These are phyloP conservation scores for Stigmatopora argus DNA, from an alignment of 2,113 vertebrate genomes.

Conservation along the genomic window DNA sequence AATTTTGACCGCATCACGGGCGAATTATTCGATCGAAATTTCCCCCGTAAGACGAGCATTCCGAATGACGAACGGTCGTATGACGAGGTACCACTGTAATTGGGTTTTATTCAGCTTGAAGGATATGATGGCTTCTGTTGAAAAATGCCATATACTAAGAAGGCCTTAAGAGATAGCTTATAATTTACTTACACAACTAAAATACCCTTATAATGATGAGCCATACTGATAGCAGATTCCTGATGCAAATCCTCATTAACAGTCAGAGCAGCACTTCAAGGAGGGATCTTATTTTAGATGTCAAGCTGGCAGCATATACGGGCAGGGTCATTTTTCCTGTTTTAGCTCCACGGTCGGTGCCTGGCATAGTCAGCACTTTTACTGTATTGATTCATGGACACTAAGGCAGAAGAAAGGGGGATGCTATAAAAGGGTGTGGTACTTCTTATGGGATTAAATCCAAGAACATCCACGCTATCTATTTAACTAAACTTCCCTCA, in stretches of 20 bases:
- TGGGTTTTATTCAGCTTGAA: background rate
- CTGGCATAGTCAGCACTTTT: slow-evolving; percentile 58
- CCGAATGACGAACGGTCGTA: no score
- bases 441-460: slow-evolving; percentile 51
- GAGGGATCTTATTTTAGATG: slow-evolving; percentile 62
- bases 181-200: slow-evolving; percentile 15
- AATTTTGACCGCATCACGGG: no score
- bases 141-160: slow-evolving; percentile 37
- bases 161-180: slow-evolving; percentile 26
- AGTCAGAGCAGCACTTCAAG: slow-evolving; percentile 63
- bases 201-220: slow-evolving; percentile 20
- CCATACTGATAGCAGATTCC: slow-evolving; percentile 25
- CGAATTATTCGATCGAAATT: no score
- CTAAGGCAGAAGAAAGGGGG: background rate
- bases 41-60: no score
- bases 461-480: slow-evolving; percentile 20
- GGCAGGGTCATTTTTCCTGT: slow-evolving; percentile 43
- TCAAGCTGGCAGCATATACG: slow-evolving; percentile 20
- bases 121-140: slow-evolving; percentile 52
- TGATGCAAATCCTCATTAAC: slow-evolving; percentile 55
- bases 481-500: slow-evolving; percentile 17
- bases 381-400: slow-evolving; percentile 64
- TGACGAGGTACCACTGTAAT: no score
- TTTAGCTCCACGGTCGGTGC: slow-evolving; percentile 24
- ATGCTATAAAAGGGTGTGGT: slow-evolving; percentile 31